Conservation (phyloP, 2,888 invertebrate genomes). For the Dicyrtoma fusca region DNA sequence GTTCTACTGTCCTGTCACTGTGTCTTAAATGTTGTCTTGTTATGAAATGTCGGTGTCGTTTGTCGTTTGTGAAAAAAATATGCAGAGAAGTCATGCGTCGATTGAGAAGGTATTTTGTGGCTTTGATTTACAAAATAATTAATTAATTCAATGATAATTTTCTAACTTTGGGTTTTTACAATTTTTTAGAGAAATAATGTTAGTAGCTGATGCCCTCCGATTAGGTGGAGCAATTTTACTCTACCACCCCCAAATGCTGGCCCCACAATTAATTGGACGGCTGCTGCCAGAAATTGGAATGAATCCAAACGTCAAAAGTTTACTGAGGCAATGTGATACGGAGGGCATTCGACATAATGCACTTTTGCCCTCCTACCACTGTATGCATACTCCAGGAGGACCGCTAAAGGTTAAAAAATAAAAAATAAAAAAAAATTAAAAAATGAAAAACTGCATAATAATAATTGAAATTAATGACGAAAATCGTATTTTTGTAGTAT, state of each 20-base stretch:
- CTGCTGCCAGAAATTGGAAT: conserved; percentile 86
- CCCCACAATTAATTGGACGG: conserved; percentile 89
- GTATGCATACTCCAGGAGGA: conserved; percentile 97
- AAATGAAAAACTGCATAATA: neutral
- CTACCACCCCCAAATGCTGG: conserved; percentile 92
- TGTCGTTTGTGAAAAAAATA: no score
- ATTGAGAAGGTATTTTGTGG: conserved; percentile 22
- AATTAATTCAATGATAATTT: conserved; percentile 1
- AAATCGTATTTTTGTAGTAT: conserved; percentile 66
- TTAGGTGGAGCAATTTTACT: conserved; percentile 92
- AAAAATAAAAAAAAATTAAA: neutral
- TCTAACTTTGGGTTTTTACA: neutral
- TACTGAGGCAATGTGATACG: conserved; percentile 87
- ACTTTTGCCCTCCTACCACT: conserved; percentile 89
- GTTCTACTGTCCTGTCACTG: no score
- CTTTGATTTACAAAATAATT: neutral
- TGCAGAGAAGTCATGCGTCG: conserved; percentile 29
- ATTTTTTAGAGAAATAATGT: conserved; percentile 72
- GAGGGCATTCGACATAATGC: conserved; percentile 89
- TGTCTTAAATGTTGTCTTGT: neutral
- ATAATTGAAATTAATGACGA: neutral
- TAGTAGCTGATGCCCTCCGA: conserved; percentile 90
- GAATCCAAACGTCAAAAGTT: conserved; percentile 79
- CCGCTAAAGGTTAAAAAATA: conserved; percentile 77
- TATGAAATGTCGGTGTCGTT: neutral